Conservation (phyloP, 1,140 invertebrate genomes). For the Trichonephila clavipes region DNA sequence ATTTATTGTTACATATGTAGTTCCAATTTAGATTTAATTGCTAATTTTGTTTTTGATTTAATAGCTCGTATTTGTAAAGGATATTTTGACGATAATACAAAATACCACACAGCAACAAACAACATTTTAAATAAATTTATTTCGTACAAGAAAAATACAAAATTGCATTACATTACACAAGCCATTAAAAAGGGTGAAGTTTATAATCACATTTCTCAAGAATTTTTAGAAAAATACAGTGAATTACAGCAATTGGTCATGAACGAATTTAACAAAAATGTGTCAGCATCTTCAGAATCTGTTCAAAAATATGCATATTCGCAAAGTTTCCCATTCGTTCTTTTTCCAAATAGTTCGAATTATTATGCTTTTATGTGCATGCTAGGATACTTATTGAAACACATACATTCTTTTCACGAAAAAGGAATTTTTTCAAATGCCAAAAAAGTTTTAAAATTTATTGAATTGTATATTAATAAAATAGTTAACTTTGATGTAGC, state of each 20-base stretch:
- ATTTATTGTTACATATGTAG: slow-evolving; percentile 5
- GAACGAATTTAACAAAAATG: background rate
- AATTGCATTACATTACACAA: slow-evolving; percentile 10
- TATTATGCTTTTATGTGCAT: background rate
- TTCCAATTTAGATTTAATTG: background rate
- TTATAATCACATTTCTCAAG: background rate
- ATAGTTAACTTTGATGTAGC: background rate
- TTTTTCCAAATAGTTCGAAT: slow-evolving; percentile 24
- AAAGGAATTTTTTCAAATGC: slow-evolving; percentile 23
- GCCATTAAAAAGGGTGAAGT: slow-evolving; percentile 9
- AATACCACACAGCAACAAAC: background rate
- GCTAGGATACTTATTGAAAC: background rate
- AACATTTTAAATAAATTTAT: slow-evolving; percentile 10
- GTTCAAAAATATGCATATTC: slow-evolving; percentile 30
- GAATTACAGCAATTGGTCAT: background rate
- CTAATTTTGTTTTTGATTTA: slow-evolving; percentile 32
- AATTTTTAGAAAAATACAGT: slow-evolving; percentile 9
- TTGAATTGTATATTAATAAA: slow-evolving; percentile 6
- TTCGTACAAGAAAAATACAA: slow-evolving; percentile 27
- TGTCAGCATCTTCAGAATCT: background rate
- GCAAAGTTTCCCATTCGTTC: slow-evolving; percentile 22
- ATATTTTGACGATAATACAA: slow-evolving; percentile 9
- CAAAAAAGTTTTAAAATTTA: slow-evolving; percentile 8
- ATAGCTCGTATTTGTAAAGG: slow-evolving; percentile 13
- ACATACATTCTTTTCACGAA: background rate